Conservation (phyloP, 1,140 invertebrate species). For the Cotesia vestalis region DNA sequence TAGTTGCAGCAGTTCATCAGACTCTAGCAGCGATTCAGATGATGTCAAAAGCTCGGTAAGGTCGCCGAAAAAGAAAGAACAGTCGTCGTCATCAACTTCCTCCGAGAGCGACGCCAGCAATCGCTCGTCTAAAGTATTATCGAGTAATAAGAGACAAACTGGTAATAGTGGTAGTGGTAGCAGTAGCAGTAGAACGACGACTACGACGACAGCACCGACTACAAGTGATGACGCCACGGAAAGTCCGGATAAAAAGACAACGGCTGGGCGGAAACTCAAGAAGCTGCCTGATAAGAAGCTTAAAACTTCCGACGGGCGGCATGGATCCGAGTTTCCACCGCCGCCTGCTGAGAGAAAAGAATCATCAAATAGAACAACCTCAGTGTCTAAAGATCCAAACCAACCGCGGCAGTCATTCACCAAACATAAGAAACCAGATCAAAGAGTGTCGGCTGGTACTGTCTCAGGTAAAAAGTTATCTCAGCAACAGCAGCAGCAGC, state of each 20-base stretch:
- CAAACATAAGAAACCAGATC: slow-evolving; percentile 38
- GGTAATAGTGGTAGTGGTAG: slow-evolving; percentile 34
- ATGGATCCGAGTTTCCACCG: slow-evolving; percentile 77
- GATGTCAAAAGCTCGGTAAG: slow-evolving; percentile 48
- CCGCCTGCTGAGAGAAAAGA: slow-evolving; percentile 78
- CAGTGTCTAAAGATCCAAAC: slow-evolving; percentile 56
- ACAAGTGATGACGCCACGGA: slow-evolving; percentile 40
- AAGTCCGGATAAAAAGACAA: slow-evolving; percentile 42
- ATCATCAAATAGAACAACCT: slow-evolving; percentile 67
- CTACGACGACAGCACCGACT: slow-evolving; percentile 25
- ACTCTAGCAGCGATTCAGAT: slow-evolving; percentile 61
- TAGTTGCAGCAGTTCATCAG: slow-evolving; percentile 57
- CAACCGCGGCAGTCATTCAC: slow-evolving; percentile 44
- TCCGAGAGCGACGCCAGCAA: slow-evolving; percentile 56
- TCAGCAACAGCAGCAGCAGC: slow-evolving; percentile 38
- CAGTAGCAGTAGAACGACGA: slow-evolving; percentile 39
- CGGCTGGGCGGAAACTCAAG: slow-evolving; percentile 69
- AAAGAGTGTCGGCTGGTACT: slow-evolving; percentile 40
- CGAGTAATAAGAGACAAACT: slow-evolving; percentile 38
- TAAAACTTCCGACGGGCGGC: slow-evolving; percentile 85
- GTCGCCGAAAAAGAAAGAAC: slow-evolving; percentile 48
- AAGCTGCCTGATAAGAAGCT: slow-evolving; percentile 84
- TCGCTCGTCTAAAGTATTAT: slow-evolving; percentile 34
- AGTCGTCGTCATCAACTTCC: slow-evolving; percentile 55
- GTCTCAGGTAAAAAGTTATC: slow-evolving; percentile 29